These are phyloP conservation scores for Choristoneura rosaceana DNA, from an alignment of 2,888 invertebrate species.

Conservation along the genomic window DNA sequence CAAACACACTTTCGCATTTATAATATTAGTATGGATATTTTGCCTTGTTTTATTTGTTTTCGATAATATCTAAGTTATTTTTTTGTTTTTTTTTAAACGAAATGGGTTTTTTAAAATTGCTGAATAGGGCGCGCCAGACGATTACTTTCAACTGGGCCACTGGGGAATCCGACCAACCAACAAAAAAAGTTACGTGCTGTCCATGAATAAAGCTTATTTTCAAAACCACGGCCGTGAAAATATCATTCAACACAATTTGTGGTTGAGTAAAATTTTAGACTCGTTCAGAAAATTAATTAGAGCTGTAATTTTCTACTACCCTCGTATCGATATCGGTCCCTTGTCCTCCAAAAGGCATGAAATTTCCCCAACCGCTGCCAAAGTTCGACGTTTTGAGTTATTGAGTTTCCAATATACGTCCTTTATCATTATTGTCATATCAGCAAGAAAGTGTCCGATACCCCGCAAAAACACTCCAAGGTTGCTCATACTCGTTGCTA, in stretches of 20 bases:
- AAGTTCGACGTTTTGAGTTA: constrained; percentile 1
- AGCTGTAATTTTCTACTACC: neutral
- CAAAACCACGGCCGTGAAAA: no score
- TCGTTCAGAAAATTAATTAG: neutral
- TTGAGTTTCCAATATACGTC: neutral
- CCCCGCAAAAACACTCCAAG: neutral
- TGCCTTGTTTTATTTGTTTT: no score
- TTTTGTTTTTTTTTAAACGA: no score
- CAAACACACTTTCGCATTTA: no score
- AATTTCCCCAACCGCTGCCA: neutral
- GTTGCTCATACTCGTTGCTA: neutral
- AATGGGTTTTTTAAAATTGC: no score
- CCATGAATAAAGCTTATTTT: no score
- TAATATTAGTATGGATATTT: no score
- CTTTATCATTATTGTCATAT: neutral
- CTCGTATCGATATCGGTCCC: neutral
- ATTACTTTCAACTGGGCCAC: no score
- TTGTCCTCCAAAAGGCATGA: neutral
- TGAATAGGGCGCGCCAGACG: no score
- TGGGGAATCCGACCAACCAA: no score
- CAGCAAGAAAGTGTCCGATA: neutral
- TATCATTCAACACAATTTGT: neutral
- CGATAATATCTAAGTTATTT: no score
- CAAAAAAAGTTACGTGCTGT: no score
- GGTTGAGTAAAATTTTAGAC: neutral